A percentile compares a stretch with the other conserved stretches of the same genome.
Conservation (phyloP, 2,113 vertebrate genomes). For the Macrotus californicus region DNA sequence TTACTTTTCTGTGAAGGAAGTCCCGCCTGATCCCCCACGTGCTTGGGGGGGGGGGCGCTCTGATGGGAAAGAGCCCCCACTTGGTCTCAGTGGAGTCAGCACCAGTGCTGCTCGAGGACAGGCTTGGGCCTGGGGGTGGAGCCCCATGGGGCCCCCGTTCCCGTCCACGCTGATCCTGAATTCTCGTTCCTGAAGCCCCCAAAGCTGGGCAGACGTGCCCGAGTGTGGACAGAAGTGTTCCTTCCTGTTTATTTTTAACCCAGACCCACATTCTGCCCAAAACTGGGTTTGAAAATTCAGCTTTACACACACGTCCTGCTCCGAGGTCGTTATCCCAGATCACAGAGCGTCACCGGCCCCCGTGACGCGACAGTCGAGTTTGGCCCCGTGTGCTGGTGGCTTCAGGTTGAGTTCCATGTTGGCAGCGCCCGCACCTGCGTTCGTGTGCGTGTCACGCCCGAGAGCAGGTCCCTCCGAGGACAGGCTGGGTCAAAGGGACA, state of each 20-base stretch:
- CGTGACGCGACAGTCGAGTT: accelerated
- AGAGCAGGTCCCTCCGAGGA: too few relatives aligned
- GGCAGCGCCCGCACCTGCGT: neutral
- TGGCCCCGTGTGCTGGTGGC: accelerated
- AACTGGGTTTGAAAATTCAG: neutral
- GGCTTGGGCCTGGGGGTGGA: accelerated
- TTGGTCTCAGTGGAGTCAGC: neutral
- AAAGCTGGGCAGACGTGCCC: accelerated
- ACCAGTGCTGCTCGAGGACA: neutral
- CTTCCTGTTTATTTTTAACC: neutral
- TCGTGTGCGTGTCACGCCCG: accelerated
- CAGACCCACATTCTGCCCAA: neutral
- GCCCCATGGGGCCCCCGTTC: accelerated
- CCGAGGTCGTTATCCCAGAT: accelerated
- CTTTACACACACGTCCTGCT: accelerated
- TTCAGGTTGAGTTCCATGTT: neutral
- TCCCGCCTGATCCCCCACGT: slow-evolving; percentile 4
- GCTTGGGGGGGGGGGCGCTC: neutral
- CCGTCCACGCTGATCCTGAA: accelerated
- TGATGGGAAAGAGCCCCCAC: neutral
- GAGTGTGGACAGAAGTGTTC: neutral
- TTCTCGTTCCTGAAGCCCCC: accelerated
- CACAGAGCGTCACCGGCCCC: accelerated
- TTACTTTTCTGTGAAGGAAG: slow-evolving; percentile 73
- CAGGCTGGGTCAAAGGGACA: accelerated